phyloP scores from a whole-genome alignment of 2,797 vertebrate genomes.

The Galagoides demidoff region DNA sequence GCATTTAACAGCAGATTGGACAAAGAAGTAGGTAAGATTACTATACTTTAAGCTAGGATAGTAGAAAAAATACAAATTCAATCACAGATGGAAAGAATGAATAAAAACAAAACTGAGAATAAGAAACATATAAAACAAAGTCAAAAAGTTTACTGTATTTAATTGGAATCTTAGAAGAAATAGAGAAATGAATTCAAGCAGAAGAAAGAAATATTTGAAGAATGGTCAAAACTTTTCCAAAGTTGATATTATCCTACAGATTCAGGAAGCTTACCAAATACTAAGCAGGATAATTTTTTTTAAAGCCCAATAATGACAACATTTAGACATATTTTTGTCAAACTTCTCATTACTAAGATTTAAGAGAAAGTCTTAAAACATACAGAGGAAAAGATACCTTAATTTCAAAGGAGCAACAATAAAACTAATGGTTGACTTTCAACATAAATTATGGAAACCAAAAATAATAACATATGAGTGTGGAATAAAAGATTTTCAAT shows the following conservation, averaged over 20 bases:
- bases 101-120: neutral
- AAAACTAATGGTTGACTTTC: constrained; percentile 1
- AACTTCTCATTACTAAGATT: constrained; percentile 10
- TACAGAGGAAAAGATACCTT: neutral
- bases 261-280: constrained; percentile 19
- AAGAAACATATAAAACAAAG: neutral
- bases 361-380: constrained; percentile 32
- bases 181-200: neutral
- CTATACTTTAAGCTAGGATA: neutral
- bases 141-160: neutral
- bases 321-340: constrained; percentile 7
- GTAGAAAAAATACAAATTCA: constrained; percentile 16
- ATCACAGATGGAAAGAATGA: neutral
- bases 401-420: neutral
- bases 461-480: constrained; percentile 19
- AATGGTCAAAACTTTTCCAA: neutral
- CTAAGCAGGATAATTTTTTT: neutral
- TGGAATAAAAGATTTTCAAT: neutral
- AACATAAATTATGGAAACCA: neutral
- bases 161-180: neutral
- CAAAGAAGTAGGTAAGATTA: neutral
- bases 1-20: neutral
- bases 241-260: neutral
- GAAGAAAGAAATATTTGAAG: constrained; percentile 14
- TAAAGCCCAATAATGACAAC: neutral